A percentile compares a stretch with the other conserved stretches of the same genome.
These are phyloP conservation scores for Escarpia spicata DNA, from an alignment of 2,888 invertebrate species.

Conservation along the genomic window DNA sequence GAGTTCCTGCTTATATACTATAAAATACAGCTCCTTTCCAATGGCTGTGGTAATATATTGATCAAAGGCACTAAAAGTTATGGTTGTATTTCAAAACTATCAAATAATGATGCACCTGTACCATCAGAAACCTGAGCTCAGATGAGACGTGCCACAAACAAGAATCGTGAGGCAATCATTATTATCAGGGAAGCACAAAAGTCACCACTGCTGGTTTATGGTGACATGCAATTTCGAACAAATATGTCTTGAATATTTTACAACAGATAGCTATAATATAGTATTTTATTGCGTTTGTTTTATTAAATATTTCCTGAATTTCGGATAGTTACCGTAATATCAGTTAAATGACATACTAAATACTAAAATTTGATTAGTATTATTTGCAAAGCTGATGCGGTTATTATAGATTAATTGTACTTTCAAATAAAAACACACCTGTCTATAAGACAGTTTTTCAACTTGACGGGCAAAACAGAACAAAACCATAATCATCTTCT, in stretches of 20 bases:
- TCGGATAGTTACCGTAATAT: neutral
- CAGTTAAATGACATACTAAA: too few relatives aligned
- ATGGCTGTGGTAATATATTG: too few relatives aligned
- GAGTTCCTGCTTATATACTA: too few relatives aligned
- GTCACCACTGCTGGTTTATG: too few relatives aligned
- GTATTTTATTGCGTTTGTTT: neutral
- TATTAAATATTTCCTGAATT: neutral
- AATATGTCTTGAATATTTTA: too few relatives aligned
- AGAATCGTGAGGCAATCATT: too few relatives aligned
- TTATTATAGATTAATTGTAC: neutral
- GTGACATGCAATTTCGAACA: too few relatives aligned
- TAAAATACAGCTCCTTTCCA: too few relatives aligned
- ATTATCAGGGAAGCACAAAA: too few relatives aligned
- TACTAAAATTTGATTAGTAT: too few relatives aligned
- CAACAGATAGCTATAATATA: neutral
- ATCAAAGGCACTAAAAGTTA: neutral
- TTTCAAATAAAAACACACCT: conserved; percentile 65
- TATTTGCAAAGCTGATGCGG: neutral
- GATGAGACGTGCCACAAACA: too few relatives aligned
- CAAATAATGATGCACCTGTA: neutral
- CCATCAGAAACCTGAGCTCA: too few relatives aligned
- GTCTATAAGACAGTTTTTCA: conserved; percentile 78
- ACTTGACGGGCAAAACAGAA: conserved; percentile 74
- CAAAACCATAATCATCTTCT: conserved; percentile 76
- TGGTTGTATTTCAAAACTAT: neutral